Evolutionary conservation across 2,888 invertebrate genomes (phyloP), one percentile per base, ranked within the genome.

Genomic region (Tenthredo scrophulariae): DNA sequence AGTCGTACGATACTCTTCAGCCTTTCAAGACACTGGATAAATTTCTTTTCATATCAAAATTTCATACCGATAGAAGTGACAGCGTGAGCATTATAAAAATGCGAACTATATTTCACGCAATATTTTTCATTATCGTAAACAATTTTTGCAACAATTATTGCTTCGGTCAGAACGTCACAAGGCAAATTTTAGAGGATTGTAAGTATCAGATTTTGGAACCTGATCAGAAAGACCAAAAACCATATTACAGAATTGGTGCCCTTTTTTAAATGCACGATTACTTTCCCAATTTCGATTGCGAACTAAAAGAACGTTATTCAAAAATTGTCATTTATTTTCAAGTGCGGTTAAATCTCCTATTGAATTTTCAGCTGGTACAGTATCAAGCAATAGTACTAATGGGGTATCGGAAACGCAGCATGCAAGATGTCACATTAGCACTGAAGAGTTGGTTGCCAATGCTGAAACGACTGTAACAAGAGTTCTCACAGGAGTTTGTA

Each of bases 381-480:
- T 29, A 50, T 10, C 15, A 26, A 70, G 6, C 37, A 70, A 40
- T 58, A 70, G 22, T 18, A 72, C n/a, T 22, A 87, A 88, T 13
- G 90, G 90, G 5, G 90, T 91, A 2, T 91, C 91, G 13, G 93
- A 94, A 85, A 92, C 91, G 65, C 92, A 93, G 82, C 91, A 92
- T 65, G 91, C 93, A 2, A 91, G 89, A 15, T 94, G 94, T 86
- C 92, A 90, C 87, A 92, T 94, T 72, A 91, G 89, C 13, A 93
- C 92, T 4, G 92, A 93, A 79, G 91, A 93, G 86, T 88, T 94
- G 18, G 91, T 92, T 4, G 93, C 93, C 1, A 92, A 92, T 33
- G 94, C 94, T 37, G 91, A 91, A 86, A 92, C 94, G 6, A 93
- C 93, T 0, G 92, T 93, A 7, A 92, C 93, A 3, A 90, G 92